These are phyloP conservation scores for Paragorgia papillata DNA, from an alignment of 92 coral and sea anemone species.

Conservation along the genomic window DNA sequence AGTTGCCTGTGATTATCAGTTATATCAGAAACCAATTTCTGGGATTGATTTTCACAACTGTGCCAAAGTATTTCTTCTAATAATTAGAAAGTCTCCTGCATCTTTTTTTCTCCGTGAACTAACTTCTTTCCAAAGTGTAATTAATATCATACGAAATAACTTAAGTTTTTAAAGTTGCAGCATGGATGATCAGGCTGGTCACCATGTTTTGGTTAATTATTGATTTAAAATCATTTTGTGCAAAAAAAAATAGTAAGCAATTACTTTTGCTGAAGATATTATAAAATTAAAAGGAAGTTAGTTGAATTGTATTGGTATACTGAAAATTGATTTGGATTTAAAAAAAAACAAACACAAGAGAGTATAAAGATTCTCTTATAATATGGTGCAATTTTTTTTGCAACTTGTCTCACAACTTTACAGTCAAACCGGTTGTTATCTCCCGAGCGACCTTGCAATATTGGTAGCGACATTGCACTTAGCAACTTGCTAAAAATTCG, in stretches of 20 bases:
- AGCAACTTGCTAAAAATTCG: too few relatives aligned
- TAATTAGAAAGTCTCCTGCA: neutral
- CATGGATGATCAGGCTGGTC: neutral
- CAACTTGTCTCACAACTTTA: too few relatives aligned
- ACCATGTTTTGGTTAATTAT: neutral
- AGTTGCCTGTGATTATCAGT: too few relatives aligned
- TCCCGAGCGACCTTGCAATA: too few relatives aligned
- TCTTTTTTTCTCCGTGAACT: neutral
- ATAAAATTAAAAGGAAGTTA: neutral
- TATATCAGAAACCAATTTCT: too few relatives aligned
- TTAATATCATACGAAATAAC: neutral
- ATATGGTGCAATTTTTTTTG: too few relatives aligned
- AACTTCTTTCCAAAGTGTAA: neutral
- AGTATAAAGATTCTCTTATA: too few relatives aligned
- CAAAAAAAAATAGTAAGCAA: neutral
- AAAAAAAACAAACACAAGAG: too few relatives aligned
- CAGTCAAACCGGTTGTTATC: too few relatives aligned
- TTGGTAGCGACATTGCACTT: too few relatives aligned
- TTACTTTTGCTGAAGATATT: neutral
- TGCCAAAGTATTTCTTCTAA: neutral
- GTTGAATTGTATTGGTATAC: too few relatives aligned
- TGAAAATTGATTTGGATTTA: too few relatives aligned
- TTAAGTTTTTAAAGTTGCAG: neutral
- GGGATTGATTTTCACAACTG: neutral
- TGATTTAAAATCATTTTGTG: neutral